These are phyloP conservation scores for Eidolon helvum DNA, from an alignment of 2,113 vertebrate genomes.

Conservation along the genomic window DNA sequence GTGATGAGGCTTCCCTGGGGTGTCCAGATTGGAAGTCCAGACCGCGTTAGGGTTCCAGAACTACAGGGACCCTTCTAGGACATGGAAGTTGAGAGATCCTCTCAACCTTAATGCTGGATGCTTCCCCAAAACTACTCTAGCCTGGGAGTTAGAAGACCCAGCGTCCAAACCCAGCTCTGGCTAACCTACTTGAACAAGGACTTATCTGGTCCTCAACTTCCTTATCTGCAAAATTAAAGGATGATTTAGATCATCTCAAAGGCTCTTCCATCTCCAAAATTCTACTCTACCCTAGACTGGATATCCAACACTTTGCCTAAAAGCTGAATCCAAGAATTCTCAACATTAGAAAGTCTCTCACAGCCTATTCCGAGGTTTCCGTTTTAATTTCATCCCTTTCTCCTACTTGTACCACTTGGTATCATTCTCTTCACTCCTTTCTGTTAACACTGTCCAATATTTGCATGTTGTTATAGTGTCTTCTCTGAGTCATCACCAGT, in stretches of 20 bases:
- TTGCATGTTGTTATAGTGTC: not conserved
- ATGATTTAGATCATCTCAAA: not conserved
- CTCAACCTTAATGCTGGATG: not conserved
- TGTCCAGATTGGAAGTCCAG: not conserved
- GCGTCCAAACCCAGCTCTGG: not conserved
- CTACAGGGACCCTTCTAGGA: not conserved
- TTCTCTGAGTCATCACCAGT: slow-evolving; percentile 16
- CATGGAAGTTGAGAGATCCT: not conserved
- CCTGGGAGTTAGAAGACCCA: not conserved
- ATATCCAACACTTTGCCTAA: not conserved
- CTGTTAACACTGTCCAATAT: not conserved
- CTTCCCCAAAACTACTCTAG: not conserved
- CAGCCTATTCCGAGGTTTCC: not conserved
- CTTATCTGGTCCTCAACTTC: not conserved
- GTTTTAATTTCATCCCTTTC: not conserved
- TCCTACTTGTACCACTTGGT: not conserved
- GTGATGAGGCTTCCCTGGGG: not conserved
- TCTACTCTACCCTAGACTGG: not conserved
- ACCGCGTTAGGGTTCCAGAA: not conserved
- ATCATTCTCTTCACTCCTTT: not conserved
- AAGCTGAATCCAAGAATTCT: not conserved
- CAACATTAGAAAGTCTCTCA: not conserved
- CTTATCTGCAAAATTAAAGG: not conserved
- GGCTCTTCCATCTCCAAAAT: not conserved
- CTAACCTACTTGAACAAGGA: not conserved